Conservation (phyloP, 2,797 vertebrate species). For the Silurus aristotelis region DNA sequence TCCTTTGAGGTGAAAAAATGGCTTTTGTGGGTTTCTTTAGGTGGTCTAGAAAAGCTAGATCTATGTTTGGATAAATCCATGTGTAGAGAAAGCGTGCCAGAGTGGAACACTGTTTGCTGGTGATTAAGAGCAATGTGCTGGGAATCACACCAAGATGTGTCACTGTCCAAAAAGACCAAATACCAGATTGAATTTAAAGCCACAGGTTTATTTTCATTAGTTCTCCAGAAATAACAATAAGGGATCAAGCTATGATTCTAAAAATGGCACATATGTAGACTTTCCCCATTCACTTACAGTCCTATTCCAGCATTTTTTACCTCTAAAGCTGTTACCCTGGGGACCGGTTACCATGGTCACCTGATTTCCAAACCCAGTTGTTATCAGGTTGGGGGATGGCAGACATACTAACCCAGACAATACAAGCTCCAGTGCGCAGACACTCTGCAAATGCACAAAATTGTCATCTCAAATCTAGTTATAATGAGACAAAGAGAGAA, state of each 20-base stretch:
- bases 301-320: slow-evolving; percentile 16
- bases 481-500: neutral
- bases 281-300: slow-evolving; percentile 2
- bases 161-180: neutral
- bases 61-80: slow-evolving; percentile 27
- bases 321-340: slow-evolving; percentile 34
- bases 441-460: slow-evolving; percentile 21
- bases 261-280: slow-evolving; percentile 11
- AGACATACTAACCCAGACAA: slow-evolving; percentile 43
- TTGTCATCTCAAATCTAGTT: neutral
- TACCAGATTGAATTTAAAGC: neutral
- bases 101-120: slow-evolving; percentile 34
- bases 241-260: neutral
- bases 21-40: slow-evolving; percentile 45
- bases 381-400: slow-evolving; percentile 43
- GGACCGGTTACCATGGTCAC: slow-evolving; percentile 53
- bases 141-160: slow-evolving; percentile 17
- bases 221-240: neutral
- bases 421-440: slow-evolving; percentile 22
- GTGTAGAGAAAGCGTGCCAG: neutral
- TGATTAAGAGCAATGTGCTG: slow-evolving; percentile 15
- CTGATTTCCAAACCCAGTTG: slow-evolving; percentile 41
- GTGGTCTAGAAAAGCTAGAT: slow-evolving; percentile 38
- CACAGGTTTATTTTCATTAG: neutral
- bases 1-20: slow-evolving; percentile 47